phyloP scores from a whole-genome alignment of 2,888 invertebrate genomes.

The Coremacera marginata region DNA sequence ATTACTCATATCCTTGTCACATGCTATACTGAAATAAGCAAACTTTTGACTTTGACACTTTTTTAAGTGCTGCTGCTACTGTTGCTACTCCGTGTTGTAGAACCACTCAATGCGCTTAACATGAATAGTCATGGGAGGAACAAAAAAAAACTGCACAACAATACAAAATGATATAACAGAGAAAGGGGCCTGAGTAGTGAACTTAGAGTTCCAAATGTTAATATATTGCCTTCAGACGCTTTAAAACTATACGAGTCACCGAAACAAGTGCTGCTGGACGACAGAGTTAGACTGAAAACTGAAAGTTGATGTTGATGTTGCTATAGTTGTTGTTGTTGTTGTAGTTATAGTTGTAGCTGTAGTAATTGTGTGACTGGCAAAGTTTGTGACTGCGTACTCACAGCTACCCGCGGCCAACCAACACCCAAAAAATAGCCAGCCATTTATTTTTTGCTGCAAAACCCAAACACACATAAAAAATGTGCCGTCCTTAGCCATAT shows the following conservation, averaged over 20 bases:
- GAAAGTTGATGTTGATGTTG: background rate
- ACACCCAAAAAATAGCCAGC: background rate
- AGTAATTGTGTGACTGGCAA: constrained; percentile 25
- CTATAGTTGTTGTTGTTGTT: background rate
- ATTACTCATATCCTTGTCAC: constrained; percentile 2
- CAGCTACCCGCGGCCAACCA: too few relatives aligned
- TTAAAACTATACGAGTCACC: background rate
- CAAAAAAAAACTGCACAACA: background rate
- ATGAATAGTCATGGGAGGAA: background rate
- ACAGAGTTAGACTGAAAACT: background rate
- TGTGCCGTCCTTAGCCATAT: constrained; percentile 40
- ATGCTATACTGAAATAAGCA: background rate
- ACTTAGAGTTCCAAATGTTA: background rate
- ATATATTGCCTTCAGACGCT: background rate
- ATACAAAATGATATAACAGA: background rate
- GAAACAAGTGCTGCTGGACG: too few relatives aligned
- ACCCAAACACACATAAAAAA: constrained; percentile 38
- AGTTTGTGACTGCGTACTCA: constrained; percentile 19
- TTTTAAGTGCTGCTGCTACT: background rate
- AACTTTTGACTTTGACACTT: constrained; percentile 19
- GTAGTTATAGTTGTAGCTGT: constrained; percentile 15
- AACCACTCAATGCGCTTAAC: background rate
- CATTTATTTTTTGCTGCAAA: constrained; percentile 19
- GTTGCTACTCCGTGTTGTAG: background rate
- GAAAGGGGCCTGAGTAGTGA: background rate